These are phyloP conservation scores for Penaeus vannamei DNA, from an alignment of 1,140 invertebrate species.

Conservation along the genomic window DNA sequence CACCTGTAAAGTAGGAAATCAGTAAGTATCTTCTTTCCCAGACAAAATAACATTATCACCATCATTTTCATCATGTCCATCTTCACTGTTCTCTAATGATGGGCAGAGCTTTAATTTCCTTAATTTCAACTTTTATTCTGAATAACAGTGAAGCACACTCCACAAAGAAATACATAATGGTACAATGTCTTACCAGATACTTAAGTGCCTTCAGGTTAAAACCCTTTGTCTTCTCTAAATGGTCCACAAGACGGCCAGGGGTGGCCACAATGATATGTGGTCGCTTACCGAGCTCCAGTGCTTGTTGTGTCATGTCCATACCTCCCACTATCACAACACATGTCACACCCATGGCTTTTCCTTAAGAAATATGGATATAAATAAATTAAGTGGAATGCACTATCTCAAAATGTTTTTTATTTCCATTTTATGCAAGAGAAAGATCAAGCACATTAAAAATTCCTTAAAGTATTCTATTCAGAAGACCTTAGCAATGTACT, in stretches of 20 bases:
- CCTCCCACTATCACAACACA: slow-evolving; percentile 87
- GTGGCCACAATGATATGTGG: slow-evolving; percentile 97
- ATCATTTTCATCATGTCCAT: background rate
- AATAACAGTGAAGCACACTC: background rate
- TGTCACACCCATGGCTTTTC: slow-evolving; percentile 60
- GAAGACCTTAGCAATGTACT: too few species aligned
- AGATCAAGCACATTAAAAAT: background rate
- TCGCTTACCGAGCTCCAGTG: slow-evolving; percentile 85
- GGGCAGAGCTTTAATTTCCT: background rate
- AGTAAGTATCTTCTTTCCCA: background rate
- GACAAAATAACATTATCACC: background rate
- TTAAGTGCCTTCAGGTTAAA: slow-evolving; percentile 91
- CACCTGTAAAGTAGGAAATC: slow-evolving; percentile 73
- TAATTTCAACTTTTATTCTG: background rate
- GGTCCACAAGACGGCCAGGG: slow-evolving; percentile 89
- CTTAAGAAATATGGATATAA: slow-evolving; percentile 83
- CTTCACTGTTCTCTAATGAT: background rate
- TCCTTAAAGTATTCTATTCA: too few species aligned
- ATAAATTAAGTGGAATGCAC: background rate
- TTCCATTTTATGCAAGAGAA: background rate
- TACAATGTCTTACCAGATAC: slow-evolving; percentile 79
- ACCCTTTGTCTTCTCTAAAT: slow-evolving; percentile 94
- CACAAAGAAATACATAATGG: background rate
- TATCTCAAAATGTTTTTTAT: background rate
- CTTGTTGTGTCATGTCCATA: slow-evolving; percentile 93